Conservation (phyloP, 2,797 vertebrate genomes). For the Spinibarbus caldwelli region DNA sequence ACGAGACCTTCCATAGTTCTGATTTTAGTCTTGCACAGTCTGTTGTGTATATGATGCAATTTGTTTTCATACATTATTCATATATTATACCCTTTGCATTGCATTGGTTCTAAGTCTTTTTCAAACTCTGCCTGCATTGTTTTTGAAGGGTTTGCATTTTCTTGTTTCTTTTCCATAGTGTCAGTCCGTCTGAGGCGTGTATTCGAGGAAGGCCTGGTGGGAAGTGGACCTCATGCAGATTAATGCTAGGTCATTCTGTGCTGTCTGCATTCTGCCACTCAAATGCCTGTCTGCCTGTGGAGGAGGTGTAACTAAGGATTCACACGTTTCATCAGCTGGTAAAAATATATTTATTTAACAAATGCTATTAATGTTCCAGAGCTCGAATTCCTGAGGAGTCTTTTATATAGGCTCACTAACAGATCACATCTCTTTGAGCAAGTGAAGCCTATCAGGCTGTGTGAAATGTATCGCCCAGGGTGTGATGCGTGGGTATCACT, state of each 20-base stretch:
- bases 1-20: neutral
- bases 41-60: neutral
- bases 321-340: conserved; percentile 83
- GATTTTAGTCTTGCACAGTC: conserved; percentile 15
- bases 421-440: conserved; percentile 8
- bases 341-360: conserved; percentile 55
- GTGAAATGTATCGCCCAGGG: conserved; percentile 11
- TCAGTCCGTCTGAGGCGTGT: conserved; percentile 72
- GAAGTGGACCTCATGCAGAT: conserved; percentile 84
- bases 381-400: conserved; percentile 6
- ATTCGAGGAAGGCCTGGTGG: conserved; percentile 54
- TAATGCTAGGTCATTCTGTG: conserved; percentile 81
- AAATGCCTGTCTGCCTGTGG: conserved; percentile 87
- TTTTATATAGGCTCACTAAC: conserved; percentile 16
- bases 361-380: conserved; percentile 12
- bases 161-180: conserved; percentile 66
- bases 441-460: neutral
- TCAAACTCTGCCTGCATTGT: neutral
- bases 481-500: conserved; percentile 38
- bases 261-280: conserved; percentile 82
- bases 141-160: conserved; percentile 69
- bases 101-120: neutral
- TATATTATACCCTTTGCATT: neutral
- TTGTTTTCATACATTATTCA: neutral
- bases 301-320: conserved; percentile 84